Evolutionary conservation across 2,113 vertebrate species (phyloP).

Genomic region (Melospiza melodia): DNA sequence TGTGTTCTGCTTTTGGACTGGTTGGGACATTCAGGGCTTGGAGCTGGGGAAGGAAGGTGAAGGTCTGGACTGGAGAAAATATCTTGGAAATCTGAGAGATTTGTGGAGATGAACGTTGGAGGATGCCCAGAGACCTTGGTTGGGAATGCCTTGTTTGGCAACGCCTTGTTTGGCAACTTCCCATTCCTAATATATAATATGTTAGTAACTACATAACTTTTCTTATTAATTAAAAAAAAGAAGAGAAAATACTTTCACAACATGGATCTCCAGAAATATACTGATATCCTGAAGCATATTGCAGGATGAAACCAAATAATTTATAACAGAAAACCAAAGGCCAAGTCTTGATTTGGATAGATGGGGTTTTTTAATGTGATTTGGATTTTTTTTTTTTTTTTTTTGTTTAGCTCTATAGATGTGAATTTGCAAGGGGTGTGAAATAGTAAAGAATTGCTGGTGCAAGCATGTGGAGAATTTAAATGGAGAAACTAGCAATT

Average conservation of each 20-base stretch:
- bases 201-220: not conserved
- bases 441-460: not conserved
- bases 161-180: not conserved
- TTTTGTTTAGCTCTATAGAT: not conserved
- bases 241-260: not conserved
- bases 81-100: not conserved
- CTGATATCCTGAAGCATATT: not conserved
- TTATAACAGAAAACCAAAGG: not conserved
- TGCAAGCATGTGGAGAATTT: not conserved
- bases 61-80: not conserved
- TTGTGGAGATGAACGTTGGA: not conserved
- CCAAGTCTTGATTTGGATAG: not conserved
- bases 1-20: not conserved
- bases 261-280: not conserved
- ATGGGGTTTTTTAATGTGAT: fast-evolving
- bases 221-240: not conserved
- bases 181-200: not conserved
- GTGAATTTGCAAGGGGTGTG: not conserved
- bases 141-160: not conserved
- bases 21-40: not conserved
- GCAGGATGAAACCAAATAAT: not conserved
- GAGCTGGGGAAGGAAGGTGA: not conserved
- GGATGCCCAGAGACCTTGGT: not conserved
- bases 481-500: not conserved
- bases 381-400: not conserved